phyloP scores from a whole-genome alignment of 2,797 vertebrate genomes.

The Tadarida brasiliensis region DNA sequence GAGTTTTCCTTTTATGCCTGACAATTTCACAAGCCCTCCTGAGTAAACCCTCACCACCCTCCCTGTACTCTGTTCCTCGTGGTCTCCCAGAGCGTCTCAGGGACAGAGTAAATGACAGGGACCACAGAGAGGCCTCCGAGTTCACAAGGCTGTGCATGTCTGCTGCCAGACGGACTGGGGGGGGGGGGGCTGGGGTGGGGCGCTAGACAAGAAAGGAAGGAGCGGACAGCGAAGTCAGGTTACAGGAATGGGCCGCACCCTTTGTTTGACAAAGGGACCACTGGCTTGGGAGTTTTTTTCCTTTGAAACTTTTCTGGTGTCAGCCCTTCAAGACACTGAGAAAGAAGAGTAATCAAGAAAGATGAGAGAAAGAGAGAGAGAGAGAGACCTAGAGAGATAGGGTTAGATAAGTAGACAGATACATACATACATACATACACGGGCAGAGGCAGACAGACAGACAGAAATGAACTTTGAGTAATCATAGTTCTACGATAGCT shows the following conservation, averaged over 20 bases:
- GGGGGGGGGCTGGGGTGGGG: accelerated
- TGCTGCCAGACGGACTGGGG: neutral
- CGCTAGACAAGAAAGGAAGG: neutral
- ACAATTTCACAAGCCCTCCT: neutral
- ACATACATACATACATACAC: neutral
- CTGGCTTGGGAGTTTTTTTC: neutral
- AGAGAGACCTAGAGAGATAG: neutral
- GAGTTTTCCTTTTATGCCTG: conserved; percentile 65
- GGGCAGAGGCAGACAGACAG: neutral
- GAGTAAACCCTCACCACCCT: neutral
- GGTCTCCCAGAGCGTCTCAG: neutral
- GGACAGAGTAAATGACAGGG: neutral
- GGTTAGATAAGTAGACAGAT: neutral
- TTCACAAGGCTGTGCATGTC: neutral
- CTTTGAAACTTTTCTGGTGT: neutral
- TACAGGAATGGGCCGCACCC: neutral
- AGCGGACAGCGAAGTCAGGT: neutral
- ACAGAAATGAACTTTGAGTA: neutral
- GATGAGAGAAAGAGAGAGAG: accelerated
- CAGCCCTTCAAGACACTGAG: neutral
- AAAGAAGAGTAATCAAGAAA: neutral
- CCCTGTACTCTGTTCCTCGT: neutral
- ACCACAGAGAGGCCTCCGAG: neutral
- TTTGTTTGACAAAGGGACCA: neutral
- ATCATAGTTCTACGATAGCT: neutral